These are phyloP conservation scores for Drosophila sp. DNA, from an alignment of 1,140 invertebrate genomes.

Conservation along the genomic window DNA sequence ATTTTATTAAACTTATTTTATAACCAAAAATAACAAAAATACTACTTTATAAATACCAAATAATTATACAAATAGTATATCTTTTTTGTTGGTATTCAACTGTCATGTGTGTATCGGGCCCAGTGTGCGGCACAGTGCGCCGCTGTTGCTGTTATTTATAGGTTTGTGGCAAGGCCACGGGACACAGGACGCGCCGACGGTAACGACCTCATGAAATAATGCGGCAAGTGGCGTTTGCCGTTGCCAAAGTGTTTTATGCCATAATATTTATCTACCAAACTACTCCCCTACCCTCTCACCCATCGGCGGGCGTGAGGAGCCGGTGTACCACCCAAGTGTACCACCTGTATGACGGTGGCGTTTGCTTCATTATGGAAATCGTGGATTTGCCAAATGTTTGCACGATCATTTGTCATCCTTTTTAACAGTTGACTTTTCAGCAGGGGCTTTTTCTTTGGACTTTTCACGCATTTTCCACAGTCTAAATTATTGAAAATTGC, in stretches of 20 bases:
- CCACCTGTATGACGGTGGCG: conserved; percentile 30
- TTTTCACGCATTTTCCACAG: conserved; percentile 11
- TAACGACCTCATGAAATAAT: conserved; percentile 84
- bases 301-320: not conserved
- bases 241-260: conserved; percentile 79
- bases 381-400: conserved; percentile 82
- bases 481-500: conserved; percentile 75
- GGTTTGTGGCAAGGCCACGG: conserved; percentile 24
- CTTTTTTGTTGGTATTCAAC: not conserved
- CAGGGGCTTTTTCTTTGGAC: conserved; percentile 29
- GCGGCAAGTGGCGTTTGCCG: conserved; percentile 71
- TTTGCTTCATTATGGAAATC: conserved; percentile 79
- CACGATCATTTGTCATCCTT: conserved; percentile 82
- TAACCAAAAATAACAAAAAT: too few species aligned
- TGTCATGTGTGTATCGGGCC: not conserved
- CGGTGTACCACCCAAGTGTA: not conserved
- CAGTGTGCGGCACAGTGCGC: not conserved
- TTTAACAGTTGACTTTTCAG: conserved; percentile 68
- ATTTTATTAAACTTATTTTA: too few species aligned
- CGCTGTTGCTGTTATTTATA: conserved; percentile 71
- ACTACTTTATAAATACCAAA: too few species aligned
- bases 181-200: conserved; percentile 42
- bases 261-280: conserved; percentile 73
- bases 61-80: too few species aligned
- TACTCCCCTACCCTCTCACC: not conserved